Evolutionary conservation across 2,888 invertebrate genomes (phyloP), one percentile per base, ranked within the genome.

Genomic region (Drosophila suboccidentalis): DNA sequence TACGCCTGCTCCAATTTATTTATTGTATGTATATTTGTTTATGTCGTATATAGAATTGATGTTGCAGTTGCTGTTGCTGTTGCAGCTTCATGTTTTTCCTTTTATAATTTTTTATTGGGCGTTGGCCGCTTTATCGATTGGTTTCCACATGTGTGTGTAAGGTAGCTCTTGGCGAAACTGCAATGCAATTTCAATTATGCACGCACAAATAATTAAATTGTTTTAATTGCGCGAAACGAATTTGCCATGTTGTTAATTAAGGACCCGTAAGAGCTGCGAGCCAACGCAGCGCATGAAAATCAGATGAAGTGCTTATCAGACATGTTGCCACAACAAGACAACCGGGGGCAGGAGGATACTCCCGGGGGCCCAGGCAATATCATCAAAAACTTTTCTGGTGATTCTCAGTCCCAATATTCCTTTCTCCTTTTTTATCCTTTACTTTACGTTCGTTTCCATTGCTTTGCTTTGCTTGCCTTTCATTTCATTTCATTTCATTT

Each of bases 1-100:
- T 86, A 85, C 85, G 87, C 84, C 78, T 85, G 85, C 82, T 85
- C 84, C 84, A 85, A 85, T 85, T 85, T 86, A 85, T 85, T 85
- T 85, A 85, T 80, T 80, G 81, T 78, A 85, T 79, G 81, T 83
- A 77, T 84, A 83, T 83, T 83, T 83, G 83, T 82, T 83, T 85
- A 85, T 81, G 66, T 82, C 71, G 78, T 71, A 71, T 69, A 55
- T 60, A 57, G 72, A 77, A 82, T 77, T 86, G 84, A 70, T 78
- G 78, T 58, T 63, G 50, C 36, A 36, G 50, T 36, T 78, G 77
- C 49, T 57, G 75, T 50, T 74, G 65, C 65, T 73, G 65, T 39
- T 59, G 73, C 57, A 46, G 39, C 39, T 58, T 62, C 61, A 41
- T 83, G 8, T 44, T 22, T 38, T 58, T 47, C 38, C 46, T 17